These are phyloP conservation scores for Agrochola lychnidis DNA, from an alignment of 2,888 invertebrate genomes.

Conservation along the genomic window DNA sequence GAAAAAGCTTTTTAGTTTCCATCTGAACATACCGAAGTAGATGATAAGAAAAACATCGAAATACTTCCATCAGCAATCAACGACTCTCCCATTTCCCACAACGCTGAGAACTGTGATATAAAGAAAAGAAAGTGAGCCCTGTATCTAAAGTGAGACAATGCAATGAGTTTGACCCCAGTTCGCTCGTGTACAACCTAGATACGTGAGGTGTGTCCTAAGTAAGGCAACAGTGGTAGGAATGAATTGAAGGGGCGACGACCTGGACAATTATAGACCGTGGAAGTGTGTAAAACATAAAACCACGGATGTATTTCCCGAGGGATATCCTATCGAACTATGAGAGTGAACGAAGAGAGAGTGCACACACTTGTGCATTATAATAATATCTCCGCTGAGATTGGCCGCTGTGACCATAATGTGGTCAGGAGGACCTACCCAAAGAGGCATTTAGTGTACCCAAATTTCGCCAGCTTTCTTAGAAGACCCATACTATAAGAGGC, in stretches of 20 bases:
- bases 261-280: neutral
- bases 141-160: conserved; percentile 56
- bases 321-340: neutral
- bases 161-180: conserved; percentile 49
- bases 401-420: neutral
- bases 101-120: conserved; percentile 22
- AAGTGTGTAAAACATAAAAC: neutral
- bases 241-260: conserved; percentile 38
- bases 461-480: neutral
- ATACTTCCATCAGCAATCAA: neutral
- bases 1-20: too few species aligned
- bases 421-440: neutral
- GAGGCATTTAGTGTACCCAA: neutral
- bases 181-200: conserved; percentile 55
- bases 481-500: neutral
- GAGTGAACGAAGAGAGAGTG: neutral
- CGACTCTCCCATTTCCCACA: conserved; percentile 29
- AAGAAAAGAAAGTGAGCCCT: conserved; percentile 63
- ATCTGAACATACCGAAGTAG: neutral
- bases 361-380: neutral
- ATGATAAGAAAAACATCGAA: neutral
- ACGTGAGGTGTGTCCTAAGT: conserved; percentile 47
- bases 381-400: neutral
- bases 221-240: conserved; percentile 3
- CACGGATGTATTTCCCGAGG: neutral